A percentile compares a stretch with the other conserved stretches of the same genome.
phyloP scores from a whole-genome alignment of 35 echinoderm and acorn worm genomes.

The Ptychodera flava region DNA sequence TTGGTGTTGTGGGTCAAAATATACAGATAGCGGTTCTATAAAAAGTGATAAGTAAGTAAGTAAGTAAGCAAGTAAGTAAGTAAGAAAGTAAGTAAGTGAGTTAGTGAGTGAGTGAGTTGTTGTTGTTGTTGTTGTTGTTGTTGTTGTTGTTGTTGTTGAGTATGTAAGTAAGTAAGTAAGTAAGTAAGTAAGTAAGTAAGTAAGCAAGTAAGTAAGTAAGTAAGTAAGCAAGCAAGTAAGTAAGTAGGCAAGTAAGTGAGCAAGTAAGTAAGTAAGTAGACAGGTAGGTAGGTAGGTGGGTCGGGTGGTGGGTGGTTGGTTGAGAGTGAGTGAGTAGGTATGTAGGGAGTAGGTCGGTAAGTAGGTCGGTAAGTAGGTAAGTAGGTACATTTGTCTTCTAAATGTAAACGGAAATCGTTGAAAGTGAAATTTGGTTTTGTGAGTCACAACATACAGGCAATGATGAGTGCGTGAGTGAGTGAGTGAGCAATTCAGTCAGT shows the following conservation, averaged over 20 bases:
- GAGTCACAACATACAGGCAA: too few species aligned
- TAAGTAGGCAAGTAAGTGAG: not conserved
- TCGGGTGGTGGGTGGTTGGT: not conserved
- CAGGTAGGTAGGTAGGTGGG: not conserved
- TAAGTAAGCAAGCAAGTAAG: not conserved
- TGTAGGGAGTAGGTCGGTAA: not conserved
- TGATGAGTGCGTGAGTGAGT: too few species aligned
- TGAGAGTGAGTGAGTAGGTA: not conserved
- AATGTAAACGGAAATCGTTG: too few species aligned
- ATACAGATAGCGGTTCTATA: conserved; percentile 72
- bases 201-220: too few species aligned
- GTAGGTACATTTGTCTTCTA: not conserved
- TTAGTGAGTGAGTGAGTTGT: too few species aligned
- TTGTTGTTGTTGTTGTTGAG: too few species aligned
- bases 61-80: not conserved
- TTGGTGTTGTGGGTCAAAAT: conserved; percentile 83
- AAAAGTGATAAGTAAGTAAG: not conserved
- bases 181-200: not conserved
- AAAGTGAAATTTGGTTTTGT: too few species aligned
- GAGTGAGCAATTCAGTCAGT: too few species aligned
- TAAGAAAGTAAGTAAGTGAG: too few species aligned
- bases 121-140: too few species aligned
- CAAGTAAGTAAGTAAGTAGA: not conserved
- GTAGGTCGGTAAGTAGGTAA: not conserved
- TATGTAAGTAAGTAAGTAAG: not conserved